phyloP scores from a whole-genome alignment of 2,888 invertebrate genomes.

The Orthosia incerta region DNA sequence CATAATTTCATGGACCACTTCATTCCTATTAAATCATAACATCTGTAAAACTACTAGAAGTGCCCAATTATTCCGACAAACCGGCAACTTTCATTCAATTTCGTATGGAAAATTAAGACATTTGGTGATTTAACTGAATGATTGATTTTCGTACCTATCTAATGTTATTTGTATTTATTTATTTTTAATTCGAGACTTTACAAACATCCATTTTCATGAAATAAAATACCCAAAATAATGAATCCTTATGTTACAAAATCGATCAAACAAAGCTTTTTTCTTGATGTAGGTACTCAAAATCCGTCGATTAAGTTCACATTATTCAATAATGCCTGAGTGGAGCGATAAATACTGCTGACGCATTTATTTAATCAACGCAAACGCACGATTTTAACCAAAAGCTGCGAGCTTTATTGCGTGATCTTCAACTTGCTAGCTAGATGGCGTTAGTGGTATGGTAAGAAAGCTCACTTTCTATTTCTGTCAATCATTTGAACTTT shows the following conservation, averaged over 20 bases:
- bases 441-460: constrained; percentile 34
- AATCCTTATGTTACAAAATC: too few relatives aligned
- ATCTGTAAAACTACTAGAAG: constrained; percentile 64
- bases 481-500: too few relatives aligned
- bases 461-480: too few relatives aligned
- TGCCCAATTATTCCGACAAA: constrained; percentile 15
- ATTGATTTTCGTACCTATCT: not conserved
- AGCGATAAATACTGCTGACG: constrained; percentile 6
- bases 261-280: too few relatives aligned
- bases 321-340: not conserved
- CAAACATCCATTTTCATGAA: not conserved
- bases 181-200: not conserved
- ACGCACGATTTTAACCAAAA: constrained; percentile 4
- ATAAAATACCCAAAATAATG: not conserved
- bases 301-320: not conserved
- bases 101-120: not conserved
- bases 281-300: not conserved
- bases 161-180: not conserved
- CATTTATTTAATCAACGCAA: constrained; percentile 24
- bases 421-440: constrained; percentile 10
- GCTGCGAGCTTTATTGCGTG: not conserved
- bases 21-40: constrained; percentile 74
- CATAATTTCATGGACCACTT: constrained; percentile 80
- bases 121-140: not conserved
- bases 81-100: not conserved